phyloP scores from a whole-genome alignment of 2,888 invertebrate genomes.

The Anthophora plumipes region DNA sequence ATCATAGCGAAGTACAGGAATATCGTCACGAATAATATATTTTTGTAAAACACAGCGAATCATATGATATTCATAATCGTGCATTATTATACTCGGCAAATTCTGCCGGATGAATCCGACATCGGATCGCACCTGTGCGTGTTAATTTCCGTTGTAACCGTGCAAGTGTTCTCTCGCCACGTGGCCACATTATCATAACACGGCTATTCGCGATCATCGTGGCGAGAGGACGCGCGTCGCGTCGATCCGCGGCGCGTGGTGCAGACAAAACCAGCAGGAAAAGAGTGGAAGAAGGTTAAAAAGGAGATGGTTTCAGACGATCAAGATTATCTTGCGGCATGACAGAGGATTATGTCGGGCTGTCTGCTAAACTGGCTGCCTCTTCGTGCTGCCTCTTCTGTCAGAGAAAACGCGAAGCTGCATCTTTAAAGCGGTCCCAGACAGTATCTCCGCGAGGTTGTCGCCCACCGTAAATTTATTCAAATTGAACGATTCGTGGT shows the following conservation, averaged over 20 bases:
- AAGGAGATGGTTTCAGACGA: constrained; percentile 20
- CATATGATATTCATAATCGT: background rate
- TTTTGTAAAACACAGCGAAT: too few relatives aligned
- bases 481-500: constrained; percentile 7
- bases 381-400: constrained; percentile 40
- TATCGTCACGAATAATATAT: too few relatives aligned
- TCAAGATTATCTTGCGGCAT: constrained; percentile 62
- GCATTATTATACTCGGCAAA: background rate
- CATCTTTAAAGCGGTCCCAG: constrained; percentile 19
- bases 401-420: constrained; percentile 9
- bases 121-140: too few relatives aligned
- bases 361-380: constrained; percentile 59
- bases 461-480: constrained; percentile 18
- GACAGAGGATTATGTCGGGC: constrained; percentile 67
- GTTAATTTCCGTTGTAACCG: background rate
- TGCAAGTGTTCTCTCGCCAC: background rate
- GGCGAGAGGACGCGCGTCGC: background rate
- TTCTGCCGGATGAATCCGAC: background rate
- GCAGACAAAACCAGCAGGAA: background rate
- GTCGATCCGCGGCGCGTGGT: background rate
- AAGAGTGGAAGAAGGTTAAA: constrained; percentile 25
- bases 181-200: constrained; percentile 2
- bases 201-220: constrained; percentile 1
- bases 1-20: too few relatives aligned
- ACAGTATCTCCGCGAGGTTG: constrained; percentile 6